Base-by-base conservation (phyloP, 1,140 invertebrate genomes). In the Monochamus saltuarius region DNA sequence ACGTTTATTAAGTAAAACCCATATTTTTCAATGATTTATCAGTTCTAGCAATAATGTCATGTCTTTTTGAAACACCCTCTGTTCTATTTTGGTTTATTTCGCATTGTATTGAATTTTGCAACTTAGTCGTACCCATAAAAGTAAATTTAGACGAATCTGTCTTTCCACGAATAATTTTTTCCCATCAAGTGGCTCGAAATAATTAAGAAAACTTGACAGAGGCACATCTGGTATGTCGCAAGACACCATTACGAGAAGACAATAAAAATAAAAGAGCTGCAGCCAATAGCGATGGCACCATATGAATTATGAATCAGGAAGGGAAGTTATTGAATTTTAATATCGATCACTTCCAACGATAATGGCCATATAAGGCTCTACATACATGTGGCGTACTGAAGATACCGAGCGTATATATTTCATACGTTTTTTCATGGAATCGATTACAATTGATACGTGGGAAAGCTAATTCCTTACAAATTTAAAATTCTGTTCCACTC, bases 251-350 rank as follows among this genome's bases (percentile, higher is more conserved):
- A 40, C 11, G 13, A 46, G 46, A 39, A 49, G 17, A 50, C 46
- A 57, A 37, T 49, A 57, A 56, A 38, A 50, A 50, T 50, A 57
- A 57, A 57, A 49, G 22, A 57, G 29, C 42, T 17, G 37, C 56
- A 22, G 38, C 56, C 56, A 57, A 57, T 57, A 22, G 42, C 56
- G 13, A 34, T 22, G 34, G 45, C 54, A 51, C 47, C 13, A 34
- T 62, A 62, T 62, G 60, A 62, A 62, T 62, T 62, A 62, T 62
- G 60, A 62, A 62, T 52, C 53, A 62, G 60, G 35, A 55, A 53
- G 43, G 56, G 50, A 34, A 38, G 29, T 49, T 42, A 37, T 34
- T 56, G 60, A 57, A 62, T 57, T 42, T 56, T 56, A 57, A 53
- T 56, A 62, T 57, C 57, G 29, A 53, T 53, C 16, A 43, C 43